Evolutionary conservation across 2,888 invertebrate species (phyloP), one percentile per base, ranked within the genome.

Genomic region (Bombylius discolor): DNA sequence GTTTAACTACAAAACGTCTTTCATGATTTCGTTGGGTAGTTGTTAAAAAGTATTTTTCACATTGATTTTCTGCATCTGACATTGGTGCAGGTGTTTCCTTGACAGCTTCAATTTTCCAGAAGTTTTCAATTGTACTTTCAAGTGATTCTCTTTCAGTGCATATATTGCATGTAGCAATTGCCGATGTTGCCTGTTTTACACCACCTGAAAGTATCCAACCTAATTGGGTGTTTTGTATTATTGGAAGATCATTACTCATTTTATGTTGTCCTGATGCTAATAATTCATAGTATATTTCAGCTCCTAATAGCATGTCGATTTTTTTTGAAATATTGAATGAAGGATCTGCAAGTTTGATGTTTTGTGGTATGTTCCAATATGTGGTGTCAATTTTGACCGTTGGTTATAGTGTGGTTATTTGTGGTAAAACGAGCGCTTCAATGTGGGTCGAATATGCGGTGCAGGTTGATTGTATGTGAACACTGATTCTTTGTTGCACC

Each of bases 371-470:
- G 52, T 56, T 57, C 49, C 60, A 61, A 1, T 39, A 23, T 31
- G 56, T 31, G 36, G 50, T 48, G 11, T 59, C 44, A n/a, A 61
- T 4, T 4, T 52, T 57, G 9, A 51, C 50, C 47, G 52, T 55
- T 13, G 62, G 62, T n/a, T 62, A 62, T 46, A 61, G 51, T 13
- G 58, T 59, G 4, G 60, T 61, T 5, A 62, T 64, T 9, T 54
- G 61, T 4, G 60, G 56, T 23, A 59, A 55, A 8, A 61, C 53
- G 9, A 59, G 49, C 6, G 63, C 61, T 49, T 57, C 46, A 42
- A 62, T 54, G 3, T 49, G 48, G 5, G 45, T 48, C 44, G 53
- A 13, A 45, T 49, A 60, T 8, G 51, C 31, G 6, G 31, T 47
- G 34, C 23, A 31, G 8, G 14, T 32, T 7, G 56, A 58, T 23